Base-by-base conservation (phyloP, 2,113 vertebrate species). In the Nematolebias whitei region DNA sequence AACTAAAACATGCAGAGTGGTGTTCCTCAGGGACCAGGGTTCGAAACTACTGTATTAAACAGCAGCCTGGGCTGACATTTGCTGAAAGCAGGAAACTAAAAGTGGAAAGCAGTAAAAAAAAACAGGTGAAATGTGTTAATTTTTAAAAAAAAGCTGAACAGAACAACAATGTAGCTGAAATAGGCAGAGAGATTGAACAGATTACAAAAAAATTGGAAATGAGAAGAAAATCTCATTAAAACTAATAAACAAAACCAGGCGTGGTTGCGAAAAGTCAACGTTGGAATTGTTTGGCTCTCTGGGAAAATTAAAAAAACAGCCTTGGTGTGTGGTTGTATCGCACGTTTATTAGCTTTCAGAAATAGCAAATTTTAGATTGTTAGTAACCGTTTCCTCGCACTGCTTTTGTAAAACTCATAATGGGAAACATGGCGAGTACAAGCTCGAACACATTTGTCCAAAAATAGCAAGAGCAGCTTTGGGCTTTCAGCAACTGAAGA, bases 291-390 rank as follows among this genome's bases (percentile, higher is more conserved):
- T 23, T 26, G 20, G 40, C 55, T 18, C 5, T 22, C 20, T 12
- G 32, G 16, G 60, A 48, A 48, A 63, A 62, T 19, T 19, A 16
- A 41, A 39, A 53, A 58, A 39, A 5, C 8, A 39, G 11, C 12
- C 12, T n/a, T 61, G 41, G 72, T 79, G 84, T 78, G 78, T 79
- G 80, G 84, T n/a, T 60, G 63, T 24, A 62, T 2, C 39, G 49
- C 23, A 44, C 55, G 52, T 62, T 43, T 67, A 63, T 67, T 44
- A n/a, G 54, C 58, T 55, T 71, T 62, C 59, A 68, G 39, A 66
- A 72, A 47, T 23, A 7, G 3, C 58, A 61, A 57, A 64, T 64
- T 78, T 66, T 26, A 23, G 40, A 29, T n/a, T n/a, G 49, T 58
- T 53, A 10, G 61, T 76, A 76, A 48, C 69, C 82, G 76, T 59